These are phyloP conservation scores for Chlorodrepanis virens DNA, from an alignment of 2,113 vertebrate species.

Conservation along the genomic window DNA sequence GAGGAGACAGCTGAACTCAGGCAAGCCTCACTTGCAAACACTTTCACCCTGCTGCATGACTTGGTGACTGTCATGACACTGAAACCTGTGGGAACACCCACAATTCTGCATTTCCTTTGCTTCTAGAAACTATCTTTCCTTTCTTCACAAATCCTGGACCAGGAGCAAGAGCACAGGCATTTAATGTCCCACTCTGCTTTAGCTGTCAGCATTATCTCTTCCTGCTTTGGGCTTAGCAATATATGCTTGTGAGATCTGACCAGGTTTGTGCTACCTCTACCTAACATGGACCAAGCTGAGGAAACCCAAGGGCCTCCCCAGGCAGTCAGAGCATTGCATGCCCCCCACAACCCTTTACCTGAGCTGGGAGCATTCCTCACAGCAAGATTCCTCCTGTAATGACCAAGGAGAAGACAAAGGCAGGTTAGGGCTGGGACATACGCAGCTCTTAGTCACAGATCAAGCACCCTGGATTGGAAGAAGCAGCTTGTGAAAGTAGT, in stretches of 20 bases:
- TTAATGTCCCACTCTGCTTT: background rate
- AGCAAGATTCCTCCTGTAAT: constrained; percentile 4
- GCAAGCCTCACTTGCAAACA: background rate
- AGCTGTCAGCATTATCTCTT: background rate
- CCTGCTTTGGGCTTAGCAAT: background rate
- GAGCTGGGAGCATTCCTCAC: background rate
- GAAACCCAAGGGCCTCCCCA: background rate
- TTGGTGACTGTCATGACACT: background rate
- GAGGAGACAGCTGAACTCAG: background rate
- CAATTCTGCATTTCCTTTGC: background rate
- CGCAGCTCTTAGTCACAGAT: accelerated
- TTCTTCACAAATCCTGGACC: background rate
- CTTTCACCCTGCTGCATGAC: background rate
- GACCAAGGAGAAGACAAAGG: background rate
- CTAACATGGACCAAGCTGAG: background rate
- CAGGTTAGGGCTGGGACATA: background rate
- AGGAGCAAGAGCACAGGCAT: background rate
- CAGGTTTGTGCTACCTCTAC: background rate
- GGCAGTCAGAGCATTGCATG: background rate
- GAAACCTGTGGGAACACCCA: background rate
- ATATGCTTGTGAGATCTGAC: background rate
- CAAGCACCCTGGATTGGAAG: background rate
- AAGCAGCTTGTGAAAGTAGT: background rate
- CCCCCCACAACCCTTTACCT: background rate
- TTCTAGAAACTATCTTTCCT: background rate